Evolutionary conservation across 1,140 invertebrate genomes (phyloP), one percentile per base, ranked within the genome.

Genomic region (Drosophila busckii): DNA sequence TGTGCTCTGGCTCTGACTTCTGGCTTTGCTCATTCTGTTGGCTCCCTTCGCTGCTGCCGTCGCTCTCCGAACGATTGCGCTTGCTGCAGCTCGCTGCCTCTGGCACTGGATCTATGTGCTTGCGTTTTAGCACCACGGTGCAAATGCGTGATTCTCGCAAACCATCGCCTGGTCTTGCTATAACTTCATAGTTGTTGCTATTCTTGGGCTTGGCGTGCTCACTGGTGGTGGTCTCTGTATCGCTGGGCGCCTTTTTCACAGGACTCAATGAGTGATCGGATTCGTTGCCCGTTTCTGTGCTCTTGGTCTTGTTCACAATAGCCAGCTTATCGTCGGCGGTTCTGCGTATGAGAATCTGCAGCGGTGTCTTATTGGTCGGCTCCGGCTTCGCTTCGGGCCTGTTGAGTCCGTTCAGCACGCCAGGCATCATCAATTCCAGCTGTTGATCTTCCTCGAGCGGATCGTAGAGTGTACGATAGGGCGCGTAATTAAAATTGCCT

Each of bases 401-500:
- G 25, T 61, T 66, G 6, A 87, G 68, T 15, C 53, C 69, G 3
- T 66, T 70, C 88, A 42, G 29, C 2, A 87, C 73, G 6, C 85
- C 88, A 0, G 92, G 92, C 56, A 95, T 88, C 89, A 94, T 90
- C 37, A 92, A 78, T 78, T 91, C 90, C 29, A 95, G 88, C 71
- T 94, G 93, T 67, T 90, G 89, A 2, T 89, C 88, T 71, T 93
- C 89, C 34, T 91, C 90, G 0, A 87, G 82, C 0, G 93, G 92
- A 75, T 94, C 91, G 71, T 93, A 93, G 3, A 89, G 90, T 9
- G 92, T 92, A 68, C 92, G 92, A 49, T 91, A 91, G 0, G 92
- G 91, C 1, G 94, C 93, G 87, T 94, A 95, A 19, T 92, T 89
- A 83, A 97, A 97, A 40, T 88, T 88, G 1, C 94, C 95, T 88